These are phyloP conservation scores for Podilymbus podiceps DNA, from an alignment of 2,113 vertebrate genomes.

Conservation along the genomic window DNA sequence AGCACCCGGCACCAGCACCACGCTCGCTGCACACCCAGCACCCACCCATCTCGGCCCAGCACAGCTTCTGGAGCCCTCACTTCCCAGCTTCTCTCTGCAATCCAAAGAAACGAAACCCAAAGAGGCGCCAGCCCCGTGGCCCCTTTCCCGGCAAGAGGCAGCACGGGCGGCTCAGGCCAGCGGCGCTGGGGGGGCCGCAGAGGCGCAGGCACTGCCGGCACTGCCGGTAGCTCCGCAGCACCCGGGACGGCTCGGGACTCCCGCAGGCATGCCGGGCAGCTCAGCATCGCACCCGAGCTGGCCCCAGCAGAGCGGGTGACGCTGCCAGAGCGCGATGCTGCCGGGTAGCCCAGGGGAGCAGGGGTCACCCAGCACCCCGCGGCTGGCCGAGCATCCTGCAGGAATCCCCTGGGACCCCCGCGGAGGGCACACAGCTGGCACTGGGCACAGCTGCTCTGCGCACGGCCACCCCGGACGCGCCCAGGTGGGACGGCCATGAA, in stretches of 20 bases:
- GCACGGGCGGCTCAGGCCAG: not conserved
- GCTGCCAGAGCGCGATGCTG: not conserved
- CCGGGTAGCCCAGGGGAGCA: rapidly evolving
- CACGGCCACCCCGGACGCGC: not conserved
- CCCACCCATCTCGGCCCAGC: not conserved
- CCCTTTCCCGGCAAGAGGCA: rapidly evolving
- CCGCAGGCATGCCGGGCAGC: not conserved
- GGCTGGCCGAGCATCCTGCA: not conserved
- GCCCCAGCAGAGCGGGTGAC: too few relatives aligned
- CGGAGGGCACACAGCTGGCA: rapidly evolving
- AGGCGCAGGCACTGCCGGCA: not conserved
- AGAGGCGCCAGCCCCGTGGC: not conserved
- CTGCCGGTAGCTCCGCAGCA: rapidly evolving
- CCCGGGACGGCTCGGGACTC: not conserved
- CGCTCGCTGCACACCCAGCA: rapidly evolving
- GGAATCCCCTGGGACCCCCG: not conserved
- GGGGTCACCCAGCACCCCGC: not conserved
- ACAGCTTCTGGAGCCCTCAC: not conserved
- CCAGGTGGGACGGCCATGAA: rapidly evolving
- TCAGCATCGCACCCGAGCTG: not conserved
- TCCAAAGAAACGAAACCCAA: not conserved
- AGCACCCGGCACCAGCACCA: rapidly evolving
- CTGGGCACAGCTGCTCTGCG: not conserved
- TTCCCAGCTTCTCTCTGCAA: not conserved
- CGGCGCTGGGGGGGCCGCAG: not conserved